Percentiles rank a stretch among this genome's conserved stretches.
phyloP scores from a whole-genome alignment of 2,113 vertebrate genomes.

The Condylura cristata region DNA sequence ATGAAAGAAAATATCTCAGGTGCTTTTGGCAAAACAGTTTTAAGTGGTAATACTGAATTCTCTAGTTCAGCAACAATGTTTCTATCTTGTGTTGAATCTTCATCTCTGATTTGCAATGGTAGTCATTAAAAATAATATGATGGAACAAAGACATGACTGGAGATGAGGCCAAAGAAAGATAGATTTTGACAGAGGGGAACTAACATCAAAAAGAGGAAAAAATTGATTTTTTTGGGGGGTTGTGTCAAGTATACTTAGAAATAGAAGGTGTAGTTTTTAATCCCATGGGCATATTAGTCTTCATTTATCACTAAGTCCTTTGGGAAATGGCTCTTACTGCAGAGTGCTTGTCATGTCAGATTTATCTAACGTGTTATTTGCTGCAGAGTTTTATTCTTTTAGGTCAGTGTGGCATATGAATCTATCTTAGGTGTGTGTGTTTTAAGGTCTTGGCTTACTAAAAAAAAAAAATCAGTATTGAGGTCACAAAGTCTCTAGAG shows the following conservation, averaged over 20 bases:
- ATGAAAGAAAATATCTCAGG: constrained; percentile 18
- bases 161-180: constrained; percentile 45
- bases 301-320: constrained; percentile 41
- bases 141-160: constrained; percentile 33
- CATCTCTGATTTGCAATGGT: constrained; percentile 58
- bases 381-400: constrained; percentile 58
- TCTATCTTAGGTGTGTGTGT: constrained; percentile 8
- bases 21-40: constrained; percentile 15
- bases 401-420: not conserved
- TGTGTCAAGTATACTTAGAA: constrained; percentile 67
- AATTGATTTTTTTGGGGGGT: constrained; percentile 77
- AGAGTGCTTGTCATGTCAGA: constrained; percentile 58
- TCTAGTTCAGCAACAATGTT: not conserved
- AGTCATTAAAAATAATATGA: constrained; percentile 64
- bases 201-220: constrained; percentile 61
- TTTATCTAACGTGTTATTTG: constrained; percentile 66
- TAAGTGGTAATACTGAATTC: constrained; percentile 17
- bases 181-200: constrained; percentile 64
- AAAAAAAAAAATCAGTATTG: not conserved
- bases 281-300: constrained; percentile 43
- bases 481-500: constrained; percentile 33
- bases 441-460: constrained; percentile 9
- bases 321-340: constrained; percentile 43
- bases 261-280: constrained; percentile 44
- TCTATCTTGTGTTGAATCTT: constrained; percentile 46